Conservation (phyloP, 2,797 vertebrate genomes). For the Sparus aurata region DNA sequence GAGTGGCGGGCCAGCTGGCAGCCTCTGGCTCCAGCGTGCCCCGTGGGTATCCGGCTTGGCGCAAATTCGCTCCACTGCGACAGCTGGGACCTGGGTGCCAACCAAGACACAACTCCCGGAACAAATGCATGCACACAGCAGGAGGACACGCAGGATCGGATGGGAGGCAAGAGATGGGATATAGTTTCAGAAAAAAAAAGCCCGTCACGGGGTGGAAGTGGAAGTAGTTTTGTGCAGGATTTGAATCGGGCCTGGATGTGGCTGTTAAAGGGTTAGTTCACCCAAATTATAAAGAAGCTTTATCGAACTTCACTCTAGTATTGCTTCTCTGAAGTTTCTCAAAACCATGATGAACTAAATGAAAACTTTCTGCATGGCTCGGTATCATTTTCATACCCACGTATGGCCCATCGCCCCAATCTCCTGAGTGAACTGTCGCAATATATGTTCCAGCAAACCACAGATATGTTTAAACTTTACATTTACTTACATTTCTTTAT, state of each 20-base stretch:
- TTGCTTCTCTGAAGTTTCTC: too few relatives aligned
- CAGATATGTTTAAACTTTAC: too few relatives aligned
- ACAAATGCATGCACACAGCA: constrained; percentile 17
- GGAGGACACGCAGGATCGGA: constrained; percentile 21
- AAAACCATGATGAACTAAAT: too few relatives aligned
- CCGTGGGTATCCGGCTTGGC: constrained; percentile 74
- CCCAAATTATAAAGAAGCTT: too few relatives aligned
- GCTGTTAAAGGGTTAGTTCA: not conserved
- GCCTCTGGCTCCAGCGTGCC: constrained; percentile 71
- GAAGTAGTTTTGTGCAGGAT: not conserved
- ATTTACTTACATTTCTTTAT: too few relatives aligned
- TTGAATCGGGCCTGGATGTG: constrained; percentile 7
- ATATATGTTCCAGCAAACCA: too few relatives aligned
- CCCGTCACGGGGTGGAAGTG: constrained; percentile 11
- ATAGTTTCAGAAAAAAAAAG: constrained; percentile 1
- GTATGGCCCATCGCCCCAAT: too few relatives aligned
- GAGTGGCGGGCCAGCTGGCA: constrained; percentile 75
- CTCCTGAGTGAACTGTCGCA: too few relatives aligned
- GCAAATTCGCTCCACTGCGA: constrained; percentile 51
- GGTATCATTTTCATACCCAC: too few relatives aligned
- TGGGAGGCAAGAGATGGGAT: constrained; percentile 23
- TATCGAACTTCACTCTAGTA: too few relatives aligned
- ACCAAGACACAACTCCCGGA: constrained; percentile 49
- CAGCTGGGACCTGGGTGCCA: constrained; percentile 74
- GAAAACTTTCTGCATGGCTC: too few relatives aligned